These are phyloP conservation scores for Ophion obscuratus DNA, from an alignment of 2,888 invertebrate species.

Conservation along the genomic window DNA sequence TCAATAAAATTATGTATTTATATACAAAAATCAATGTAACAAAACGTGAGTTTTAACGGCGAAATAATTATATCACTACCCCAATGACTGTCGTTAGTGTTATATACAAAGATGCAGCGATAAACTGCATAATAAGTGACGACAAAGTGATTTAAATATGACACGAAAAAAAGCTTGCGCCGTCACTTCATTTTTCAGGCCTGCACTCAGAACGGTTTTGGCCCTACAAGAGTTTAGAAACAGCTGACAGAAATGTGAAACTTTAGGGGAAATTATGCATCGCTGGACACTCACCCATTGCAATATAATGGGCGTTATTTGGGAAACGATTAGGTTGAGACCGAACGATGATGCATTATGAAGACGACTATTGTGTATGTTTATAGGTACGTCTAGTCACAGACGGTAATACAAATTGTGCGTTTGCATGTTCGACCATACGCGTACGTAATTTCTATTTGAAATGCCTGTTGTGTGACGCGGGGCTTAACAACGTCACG, in stretches of 20 bases:
- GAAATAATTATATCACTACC: neutral
- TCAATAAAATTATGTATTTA: too few species aligned
- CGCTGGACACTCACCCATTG: neutral
- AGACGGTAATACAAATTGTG: neutral
- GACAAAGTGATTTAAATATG: neutral
- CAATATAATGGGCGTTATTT: neutral
- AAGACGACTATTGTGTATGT: neutral
- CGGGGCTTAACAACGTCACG: constrained; percentile 19
- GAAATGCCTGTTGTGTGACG: constrained; percentile 16
- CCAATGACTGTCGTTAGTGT: neutral
- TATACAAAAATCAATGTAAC: neutral
- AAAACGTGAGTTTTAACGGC: neutral
- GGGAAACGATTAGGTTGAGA: neutral
- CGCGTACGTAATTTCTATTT: constrained; percentile 1
- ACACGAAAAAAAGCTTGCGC: neutral
- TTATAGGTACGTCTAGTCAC: too few species aligned
- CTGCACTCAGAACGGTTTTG: neutral
- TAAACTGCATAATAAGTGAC: neutral
- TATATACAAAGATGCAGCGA: neutral
- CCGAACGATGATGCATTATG: constrained; percentile 1
- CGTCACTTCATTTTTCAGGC: neutral
- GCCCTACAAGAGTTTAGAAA: neutral
- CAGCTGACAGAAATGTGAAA: neutral
- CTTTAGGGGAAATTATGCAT: neutral
- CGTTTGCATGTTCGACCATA: constrained; percentile 1